phyloP scores from a whole-genome alignment of 2,113 vertebrate species.

The Thamnaconus septentrionalis region DNA sequence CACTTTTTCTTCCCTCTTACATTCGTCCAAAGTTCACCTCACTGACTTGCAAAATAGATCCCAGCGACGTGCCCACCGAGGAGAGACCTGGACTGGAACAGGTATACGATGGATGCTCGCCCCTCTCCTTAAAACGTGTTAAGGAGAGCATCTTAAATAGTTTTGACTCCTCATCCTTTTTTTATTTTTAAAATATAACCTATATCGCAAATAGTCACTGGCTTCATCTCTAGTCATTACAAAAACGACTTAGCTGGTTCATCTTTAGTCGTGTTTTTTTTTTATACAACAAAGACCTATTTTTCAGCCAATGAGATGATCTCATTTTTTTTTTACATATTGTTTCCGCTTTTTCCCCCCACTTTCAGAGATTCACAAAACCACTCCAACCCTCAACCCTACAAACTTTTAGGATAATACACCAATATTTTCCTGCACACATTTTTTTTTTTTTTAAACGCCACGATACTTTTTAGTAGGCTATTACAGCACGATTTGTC shows the following conservation, averaged over 20 bases:
- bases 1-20: conserved; percentile 8
- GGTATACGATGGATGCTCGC: conserved; percentile 54
- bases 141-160: conserved; percentile 44
- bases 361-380: conserved; percentile 57
- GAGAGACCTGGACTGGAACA: conserved; percentile 52
- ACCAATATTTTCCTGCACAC: conserved; percentile 71
- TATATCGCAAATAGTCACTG: conserved; percentile 43
- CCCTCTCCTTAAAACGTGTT: conserved; percentile 27
- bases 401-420: conserved; percentile 65
- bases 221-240: conserved; percentile 34
- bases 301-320: conserved; percentile 42
- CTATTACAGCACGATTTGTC: conserved; percentile 77
- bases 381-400: conserved; percentile 54
- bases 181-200: conserved; percentile 39
- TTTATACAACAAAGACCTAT: conserved; percentile 37
- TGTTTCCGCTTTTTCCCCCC: conserved; percentile 26
- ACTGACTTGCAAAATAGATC: conserved; percentile 35
- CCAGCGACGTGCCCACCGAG: conserved; percentile 33
- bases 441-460: conserved; percentile 45
- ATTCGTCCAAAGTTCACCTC: conserved; percentile 30
- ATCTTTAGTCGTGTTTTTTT: background rate
- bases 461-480: conserved; percentile 73
- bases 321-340: conserved; percentile 36
- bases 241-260: conserved; percentile 69
- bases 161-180: conserved; percentile 43